Evolutionary conservation across 1,140 invertebrate genomes (phyloP).

Genomic region (Drosophila arawakana): DNA sequence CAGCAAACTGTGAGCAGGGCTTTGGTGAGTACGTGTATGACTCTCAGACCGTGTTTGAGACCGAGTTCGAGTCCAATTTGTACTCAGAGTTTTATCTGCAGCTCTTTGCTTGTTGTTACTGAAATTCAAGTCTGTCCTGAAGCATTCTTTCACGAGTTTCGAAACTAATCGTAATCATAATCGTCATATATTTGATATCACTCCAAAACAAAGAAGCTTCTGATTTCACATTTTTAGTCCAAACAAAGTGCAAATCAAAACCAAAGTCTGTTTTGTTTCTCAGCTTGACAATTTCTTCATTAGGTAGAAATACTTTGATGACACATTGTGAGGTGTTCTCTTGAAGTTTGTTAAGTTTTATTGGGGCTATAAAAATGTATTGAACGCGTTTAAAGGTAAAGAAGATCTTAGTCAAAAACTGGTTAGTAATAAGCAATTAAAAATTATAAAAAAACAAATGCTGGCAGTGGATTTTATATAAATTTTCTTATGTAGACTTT

Average conservation of each 20-base stretch:
- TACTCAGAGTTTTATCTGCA: neutral
- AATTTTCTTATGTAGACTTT: too few relatives aligned
- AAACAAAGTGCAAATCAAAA: constrained; percentile 12
- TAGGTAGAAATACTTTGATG: neutral
- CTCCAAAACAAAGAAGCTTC: neutral
- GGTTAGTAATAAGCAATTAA: too few relatives aligned
- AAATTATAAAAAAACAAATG: too few relatives aligned
- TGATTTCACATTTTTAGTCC: constrained; percentile 1
- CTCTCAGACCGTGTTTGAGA: too few relatives aligned
- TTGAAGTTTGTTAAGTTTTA: neutral
- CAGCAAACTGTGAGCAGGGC: neutral
- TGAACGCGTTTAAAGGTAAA: neutral
- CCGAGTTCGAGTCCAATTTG: neutral
- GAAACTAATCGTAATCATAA: neutral
- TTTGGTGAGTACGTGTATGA: neutral
- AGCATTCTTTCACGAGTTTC: neutral
- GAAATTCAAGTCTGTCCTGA: constrained; percentile 5
- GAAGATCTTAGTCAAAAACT: too few relatives aligned
- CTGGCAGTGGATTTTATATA: too few relatives aligned
- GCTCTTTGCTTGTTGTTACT: constrained; percentile 19
- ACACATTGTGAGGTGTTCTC: neutral
- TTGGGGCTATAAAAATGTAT: neutral
- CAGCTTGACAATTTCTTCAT: neutral
- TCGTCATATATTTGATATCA: neutral
- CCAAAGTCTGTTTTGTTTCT: neutral